A percentile compares a stretch with the other conserved stretches of the same genome.
Evolutionary conservation across 2,113 vertebrate species (phyloP).

Genomic region (Phalacrocorax carbo): DNA sequence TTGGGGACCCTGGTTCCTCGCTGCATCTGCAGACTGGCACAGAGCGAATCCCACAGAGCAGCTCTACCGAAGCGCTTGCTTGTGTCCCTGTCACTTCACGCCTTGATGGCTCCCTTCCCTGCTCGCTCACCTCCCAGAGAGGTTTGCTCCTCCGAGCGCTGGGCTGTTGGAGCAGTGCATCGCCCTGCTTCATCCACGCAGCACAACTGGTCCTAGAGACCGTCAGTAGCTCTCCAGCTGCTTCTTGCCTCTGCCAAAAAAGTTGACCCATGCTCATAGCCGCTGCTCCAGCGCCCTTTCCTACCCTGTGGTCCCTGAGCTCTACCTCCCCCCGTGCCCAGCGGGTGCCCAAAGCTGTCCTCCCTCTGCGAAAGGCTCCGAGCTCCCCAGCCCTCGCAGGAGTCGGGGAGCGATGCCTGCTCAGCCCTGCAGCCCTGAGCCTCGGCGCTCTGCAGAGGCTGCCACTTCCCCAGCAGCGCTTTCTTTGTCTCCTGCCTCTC

Average conservation of each 20-base stretch:
- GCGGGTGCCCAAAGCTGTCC: rapidly evolving
- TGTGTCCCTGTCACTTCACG: not conserved
- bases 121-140: not conserved
- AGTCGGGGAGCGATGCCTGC: not conserved
- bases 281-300: not conserved
- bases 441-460: rapidly evolving
- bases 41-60: not conserved
- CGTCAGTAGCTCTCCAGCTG: rapidly evolving
- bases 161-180: not conserved
- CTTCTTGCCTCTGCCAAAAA: not conserved
- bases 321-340: not conserved
- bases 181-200: too few relatives aligned
- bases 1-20: not conserved
- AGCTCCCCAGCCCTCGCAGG: not conserved
- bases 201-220: not conserved
- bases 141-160: not conserved
- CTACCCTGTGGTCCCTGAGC: not conserved
- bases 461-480: not conserved
- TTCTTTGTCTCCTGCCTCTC: not conserved
- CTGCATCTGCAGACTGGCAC: not conserved
- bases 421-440: not conserved
- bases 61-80: rapidly evolving
- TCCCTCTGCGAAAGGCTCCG: not conserved
- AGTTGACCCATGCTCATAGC: rapidly evolving
- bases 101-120: not conserved